These are phyloP conservation scores for Graphium colonna DNA, from an alignment of 2,888 invertebrate genomes.

Conservation along the genomic window DNA sequence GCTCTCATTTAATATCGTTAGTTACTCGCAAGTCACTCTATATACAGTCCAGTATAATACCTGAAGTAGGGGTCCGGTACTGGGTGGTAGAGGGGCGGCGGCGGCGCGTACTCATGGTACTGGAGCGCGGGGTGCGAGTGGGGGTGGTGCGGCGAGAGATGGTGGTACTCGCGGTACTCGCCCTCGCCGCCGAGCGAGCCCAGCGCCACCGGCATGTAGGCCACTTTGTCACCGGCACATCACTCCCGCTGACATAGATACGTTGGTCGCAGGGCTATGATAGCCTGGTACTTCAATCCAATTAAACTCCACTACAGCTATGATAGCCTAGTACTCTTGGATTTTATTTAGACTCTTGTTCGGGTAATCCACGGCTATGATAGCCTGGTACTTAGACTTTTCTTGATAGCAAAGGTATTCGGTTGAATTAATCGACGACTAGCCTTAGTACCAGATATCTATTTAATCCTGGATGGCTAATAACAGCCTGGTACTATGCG, in stretches of 20 bases:
- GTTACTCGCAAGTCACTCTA: too few species aligned
- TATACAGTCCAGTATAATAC: too few species aligned
- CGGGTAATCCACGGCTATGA: too few species aligned
- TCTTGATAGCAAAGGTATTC: too few species aligned
- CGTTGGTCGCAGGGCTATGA: constrained; percentile 29
- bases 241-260: constrained; percentile 37
- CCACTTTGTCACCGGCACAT: constrained; percentile 83
- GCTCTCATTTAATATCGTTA: too few species aligned
- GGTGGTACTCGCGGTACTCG: constrained; percentile 77
- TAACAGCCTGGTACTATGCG: too few species aligned
- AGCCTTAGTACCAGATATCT: too few species aligned
- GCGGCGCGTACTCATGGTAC: constrained; percentile 81
- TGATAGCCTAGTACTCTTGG: not conserved
- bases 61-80: constrained; percentile 70
- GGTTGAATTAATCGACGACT: too few species aligned
- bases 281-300: constrained; percentile 37
- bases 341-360: too few species aligned
- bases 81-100: constrained; percentile 72
- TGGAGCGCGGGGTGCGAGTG: constrained; percentile 43
- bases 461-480: too few species aligned
- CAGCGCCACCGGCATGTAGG: constrained; percentile 83
- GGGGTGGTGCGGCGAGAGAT: constrained; percentile 72
- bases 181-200: constrained; percentile 83
- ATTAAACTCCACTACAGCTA: too few species aligned
- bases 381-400: too few species aligned